phyloP scores from a whole-genome alignment of 2,797 vertebrate species.

The Sciaenops ocellatus region DNA sequence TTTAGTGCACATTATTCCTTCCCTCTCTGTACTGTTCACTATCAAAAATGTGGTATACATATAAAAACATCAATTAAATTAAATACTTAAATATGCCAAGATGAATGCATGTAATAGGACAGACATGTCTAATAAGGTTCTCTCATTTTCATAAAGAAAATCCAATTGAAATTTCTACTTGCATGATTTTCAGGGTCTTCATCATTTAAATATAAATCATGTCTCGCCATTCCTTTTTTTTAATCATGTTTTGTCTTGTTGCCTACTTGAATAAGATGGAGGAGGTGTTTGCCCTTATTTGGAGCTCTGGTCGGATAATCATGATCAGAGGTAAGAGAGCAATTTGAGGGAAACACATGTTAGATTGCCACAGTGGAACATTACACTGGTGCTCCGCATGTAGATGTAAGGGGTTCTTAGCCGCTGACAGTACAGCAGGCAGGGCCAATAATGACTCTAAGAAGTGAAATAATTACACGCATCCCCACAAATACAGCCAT shows the following conservation, averaged over 20 bases:
- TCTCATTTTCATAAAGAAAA: not conserved
- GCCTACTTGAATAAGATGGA: constrained; percentile 15
- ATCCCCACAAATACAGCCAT: constrained; percentile 64
- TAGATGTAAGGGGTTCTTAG: constrained; percentile 55
- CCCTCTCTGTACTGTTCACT: not conserved
- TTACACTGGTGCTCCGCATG: constrained; percentile 59
- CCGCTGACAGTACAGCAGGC: constrained; percentile 62
- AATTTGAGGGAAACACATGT: constrained; percentile 69
- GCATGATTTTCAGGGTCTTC: not conserved
- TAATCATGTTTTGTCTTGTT: constrained; percentile 12
- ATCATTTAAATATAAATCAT: constrained; percentile 7
- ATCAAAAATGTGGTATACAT: constrained; percentile 2
- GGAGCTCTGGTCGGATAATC: constrained; percentile 52
- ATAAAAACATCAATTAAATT: not conserved
- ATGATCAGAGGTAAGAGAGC: constrained; percentile 63
- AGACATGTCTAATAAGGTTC: not conserved
- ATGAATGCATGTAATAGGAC: not conserved
- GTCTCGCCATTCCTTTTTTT: not conserved
- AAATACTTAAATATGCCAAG: not conserved
- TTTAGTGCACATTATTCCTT: not conserved
- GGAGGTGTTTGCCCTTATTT: constrained; percentile 31
- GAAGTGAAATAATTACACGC: constrained; percentile 73
- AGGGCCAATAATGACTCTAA: constrained; percentile 68
- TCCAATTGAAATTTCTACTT: not conserved
- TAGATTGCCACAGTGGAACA: constrained; percentile 63